phyloP scores from a whole-genome alignment of 2,888 invertebrate genomes.

The Branchipolynoe longqiensis region DNA sequence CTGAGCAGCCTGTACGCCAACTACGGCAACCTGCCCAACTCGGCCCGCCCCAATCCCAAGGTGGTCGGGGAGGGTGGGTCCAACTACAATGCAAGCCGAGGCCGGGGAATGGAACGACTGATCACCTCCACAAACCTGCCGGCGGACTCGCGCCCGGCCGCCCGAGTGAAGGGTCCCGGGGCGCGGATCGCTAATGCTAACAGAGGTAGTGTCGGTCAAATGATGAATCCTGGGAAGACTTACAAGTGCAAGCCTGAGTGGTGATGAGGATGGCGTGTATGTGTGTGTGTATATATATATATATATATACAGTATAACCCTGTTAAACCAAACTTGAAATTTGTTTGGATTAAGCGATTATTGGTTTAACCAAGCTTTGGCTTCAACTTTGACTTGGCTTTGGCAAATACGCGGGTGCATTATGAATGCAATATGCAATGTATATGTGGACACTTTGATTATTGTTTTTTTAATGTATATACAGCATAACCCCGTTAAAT shows the following conservation, averaged over 20 bases:
- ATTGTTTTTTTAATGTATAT: no score
- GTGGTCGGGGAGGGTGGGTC: constrained; percentile 61
- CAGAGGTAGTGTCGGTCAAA: constrained; percentile 36
- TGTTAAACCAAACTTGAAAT: no score
- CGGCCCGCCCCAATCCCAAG: constrained; percentile 55
- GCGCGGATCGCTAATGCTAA: constrained; percentile 55
- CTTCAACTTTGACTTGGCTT: no score
- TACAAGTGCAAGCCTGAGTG: constrained; percentile 38
- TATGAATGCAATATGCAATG: no score
- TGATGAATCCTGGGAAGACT: constrained; percentile 31
- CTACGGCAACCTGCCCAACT: constrained; percentile 60
- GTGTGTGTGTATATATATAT: no score
- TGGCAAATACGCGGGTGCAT: no score
- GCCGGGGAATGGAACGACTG: constrained; percentile 57
- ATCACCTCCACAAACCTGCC: constrained; percentile 53
- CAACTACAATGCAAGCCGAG: constrained; percentile 41
- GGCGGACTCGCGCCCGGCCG: constrained; percentile 26
- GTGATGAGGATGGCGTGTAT: no score
- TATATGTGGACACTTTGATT: no score
- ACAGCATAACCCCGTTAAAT: no score
- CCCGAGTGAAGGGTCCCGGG: constrained; percentile 61
- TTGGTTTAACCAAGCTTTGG: no score
- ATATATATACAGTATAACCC: no score
- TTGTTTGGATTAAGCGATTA: no score
- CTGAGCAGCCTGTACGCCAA: constrained; percentile 54